Base-by-base conservation (phyloP, 2,113 vertebrate genomes). In the Ascaphus truei region DNA sequence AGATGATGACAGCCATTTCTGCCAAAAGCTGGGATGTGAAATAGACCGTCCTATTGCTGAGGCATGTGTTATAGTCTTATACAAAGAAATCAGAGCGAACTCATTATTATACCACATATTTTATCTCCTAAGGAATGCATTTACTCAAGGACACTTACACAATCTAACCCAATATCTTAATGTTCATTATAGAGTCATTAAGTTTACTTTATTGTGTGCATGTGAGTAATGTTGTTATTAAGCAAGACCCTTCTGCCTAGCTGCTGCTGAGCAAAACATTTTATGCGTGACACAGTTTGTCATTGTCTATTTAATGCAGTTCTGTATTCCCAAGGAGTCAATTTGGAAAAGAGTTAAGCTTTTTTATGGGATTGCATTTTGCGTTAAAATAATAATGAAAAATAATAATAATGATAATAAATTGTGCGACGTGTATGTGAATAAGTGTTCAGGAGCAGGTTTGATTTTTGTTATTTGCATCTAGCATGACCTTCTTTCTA, bases 231-330 rank as follows among this genome's bases (percentile, higher is more conserved):
- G 68, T 62, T 71, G 37, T 45, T 64, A 48, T 18, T 7, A 36
- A 59, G 62, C 47, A 20, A 6, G 33, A 5, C 37, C 20, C 45
- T 66, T 3, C 0, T 60, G 57, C 33, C 34, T 25, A 11, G 45
- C 3, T 50, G 13, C 0, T 37, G 37, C 22, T 62, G 7, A n/a
- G 5, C 62, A 72, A 16, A 31, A 6, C 43, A 23, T 51, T 73
- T 73, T 45, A 26, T 51, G 45, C 34, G 30, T 57, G 72, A 5
- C 62, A 64, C 45, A 45, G 52, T 67, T 76, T 79, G 72, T 73
- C 68, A 51, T 29, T 71, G 56, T 68, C 43, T 60, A 20, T 73
- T 79, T 65, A 68, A 60, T 77, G 76, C 66, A 43, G 75, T 71
- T 73, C 72, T 63, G 1, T 36, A 2, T 79, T 71, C 61, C 62